These are phyloP conservation scores for Scrobipalpa atriplicella DNA, from an alignment of 2,888 invertebrate genomes.

Conservation along the genomic window DNA sequence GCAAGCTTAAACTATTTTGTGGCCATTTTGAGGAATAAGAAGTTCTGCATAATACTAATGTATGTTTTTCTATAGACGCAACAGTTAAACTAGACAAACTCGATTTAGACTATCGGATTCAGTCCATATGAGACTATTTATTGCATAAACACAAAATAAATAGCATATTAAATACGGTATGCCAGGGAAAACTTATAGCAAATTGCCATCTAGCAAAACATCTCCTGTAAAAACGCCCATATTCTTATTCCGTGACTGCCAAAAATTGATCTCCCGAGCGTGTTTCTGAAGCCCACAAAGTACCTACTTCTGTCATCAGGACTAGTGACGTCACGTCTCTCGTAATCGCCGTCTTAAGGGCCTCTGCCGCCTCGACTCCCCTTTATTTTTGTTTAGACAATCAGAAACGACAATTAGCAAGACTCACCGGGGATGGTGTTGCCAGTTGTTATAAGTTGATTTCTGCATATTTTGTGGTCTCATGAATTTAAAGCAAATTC, in stretches of 20 bases:
- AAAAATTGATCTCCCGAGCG: background rate
- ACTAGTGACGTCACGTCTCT: slow-evolving; percentile 4
- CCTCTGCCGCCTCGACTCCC: slow-evolving; percentile 36
- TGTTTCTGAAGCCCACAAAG: slow-evolving; percentile 5
- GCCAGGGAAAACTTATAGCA: too few relatives aligned
- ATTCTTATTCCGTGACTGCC: background rate
- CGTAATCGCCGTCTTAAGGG: slow-evolving; percentile 33
- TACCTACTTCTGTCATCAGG: slow-evolving; percentile 7
- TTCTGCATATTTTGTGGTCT: background rate
- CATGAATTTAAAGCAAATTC: too few relatives aligned
- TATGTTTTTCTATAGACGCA: too few relatives aligned
- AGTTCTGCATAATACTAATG: background rate
- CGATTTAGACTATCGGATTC: too few relatives aligned
- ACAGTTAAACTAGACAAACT: too few relatives aligned
- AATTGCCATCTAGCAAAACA: too few relatives aligned
- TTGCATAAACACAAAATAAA: too few relatives aligned
- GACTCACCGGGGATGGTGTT: slow-evolving; percentile 45
- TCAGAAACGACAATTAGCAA: slow-evolving; percentile 69
- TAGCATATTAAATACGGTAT: too few relatives aligned
- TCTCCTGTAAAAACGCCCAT: too few relatives aligned
- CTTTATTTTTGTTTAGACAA: slow-evolving; percentile 70
- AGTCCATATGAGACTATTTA: too few relatives aligned
- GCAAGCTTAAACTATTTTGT: background rate
- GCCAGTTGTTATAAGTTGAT: background rate
- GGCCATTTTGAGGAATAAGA: background rate